phyloP scores from a whole-genome alignment of 2,113 vertebrate species.

The Glaucidium brasilianum region DNA sequence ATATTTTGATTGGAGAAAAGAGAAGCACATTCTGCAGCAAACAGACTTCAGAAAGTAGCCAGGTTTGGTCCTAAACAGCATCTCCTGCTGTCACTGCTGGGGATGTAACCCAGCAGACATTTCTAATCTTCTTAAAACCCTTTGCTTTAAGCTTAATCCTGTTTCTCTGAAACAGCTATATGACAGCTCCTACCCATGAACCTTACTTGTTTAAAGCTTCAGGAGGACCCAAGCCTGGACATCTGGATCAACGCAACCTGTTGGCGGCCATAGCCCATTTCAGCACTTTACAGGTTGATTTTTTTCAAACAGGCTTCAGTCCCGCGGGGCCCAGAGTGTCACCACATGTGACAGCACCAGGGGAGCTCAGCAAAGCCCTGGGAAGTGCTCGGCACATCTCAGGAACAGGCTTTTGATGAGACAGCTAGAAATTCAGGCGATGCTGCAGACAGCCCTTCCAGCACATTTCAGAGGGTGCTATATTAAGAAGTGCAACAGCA shows the following conservation, averaged over 20 bases:
- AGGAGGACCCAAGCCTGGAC: neutral
- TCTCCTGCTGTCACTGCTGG: neutral
- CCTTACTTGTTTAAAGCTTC: neutral
- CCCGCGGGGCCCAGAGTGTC: neutral
- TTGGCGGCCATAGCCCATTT: fast-evolving
- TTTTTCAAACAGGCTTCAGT: neutral
- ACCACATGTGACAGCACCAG: neutral
- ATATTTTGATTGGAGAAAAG: neutral
- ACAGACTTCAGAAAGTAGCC: neutral
- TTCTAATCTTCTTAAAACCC: neutral
- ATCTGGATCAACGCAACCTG: neutral
- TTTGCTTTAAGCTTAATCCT: neutral
- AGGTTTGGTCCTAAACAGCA: neutral
- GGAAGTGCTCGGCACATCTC: neutral
- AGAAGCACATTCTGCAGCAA: neutral
- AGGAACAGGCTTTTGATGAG: conserved; percentile 11
- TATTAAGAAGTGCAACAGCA: conserved; percentile 17
- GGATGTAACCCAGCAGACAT: neutral
- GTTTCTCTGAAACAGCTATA: neutral
- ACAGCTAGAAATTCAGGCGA: neutral
- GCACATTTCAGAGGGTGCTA: conserved; percentile 12
- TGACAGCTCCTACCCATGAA: neutral
- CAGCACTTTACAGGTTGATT: neutral
- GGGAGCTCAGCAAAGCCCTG: neutral
- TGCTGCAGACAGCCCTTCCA: neutral